A percentile compares a stretch with the other conserved stretches of the same genome.
phyloP scores from a whole-genome alignment of 1,140 invertebrate genomes.

The Heliconius hewitsoni region DNA sequence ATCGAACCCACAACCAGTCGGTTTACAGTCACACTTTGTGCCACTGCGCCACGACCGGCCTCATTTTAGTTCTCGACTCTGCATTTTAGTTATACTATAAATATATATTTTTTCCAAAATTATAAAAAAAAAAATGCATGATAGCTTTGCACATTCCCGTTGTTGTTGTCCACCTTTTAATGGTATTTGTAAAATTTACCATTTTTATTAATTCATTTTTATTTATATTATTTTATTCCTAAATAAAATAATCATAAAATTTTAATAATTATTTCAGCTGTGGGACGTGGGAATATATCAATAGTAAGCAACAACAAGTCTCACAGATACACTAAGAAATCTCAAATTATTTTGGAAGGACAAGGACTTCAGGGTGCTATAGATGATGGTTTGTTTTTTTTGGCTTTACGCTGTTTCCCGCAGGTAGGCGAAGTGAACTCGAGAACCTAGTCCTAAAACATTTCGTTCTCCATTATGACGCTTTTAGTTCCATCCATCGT shows the following conservation, averaged over 20 bases:
- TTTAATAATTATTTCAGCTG: slow-evolving; percentile 13
- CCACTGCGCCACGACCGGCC: too few species aligned
- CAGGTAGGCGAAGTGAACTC: too few species aligned
- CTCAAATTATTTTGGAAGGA: slow-evolving; percentile 87
- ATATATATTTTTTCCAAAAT: neutral
- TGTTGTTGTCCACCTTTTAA: too few species aligned
- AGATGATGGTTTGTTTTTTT: slow-evolving; percentile 77
- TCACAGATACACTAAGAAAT: slow-evolving; percentile 94
- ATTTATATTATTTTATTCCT: neutral
- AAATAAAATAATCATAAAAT: neutral
- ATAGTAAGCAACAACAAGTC: slow-evolving; percentile 89
- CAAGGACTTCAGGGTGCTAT: slow-evolving; percentile 79
- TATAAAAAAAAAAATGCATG: neutral
- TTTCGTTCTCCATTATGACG: too few species aligned
- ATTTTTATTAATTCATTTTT: neutral
- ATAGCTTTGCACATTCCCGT: neutral
- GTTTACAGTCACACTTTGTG: too few species aligned
- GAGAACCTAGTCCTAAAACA: too few species aligned
- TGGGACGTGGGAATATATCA: slow-evolving; percentile 91
- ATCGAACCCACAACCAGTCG: too few species aligned
- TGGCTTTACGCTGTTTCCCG: too few species aligned
- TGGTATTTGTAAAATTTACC: too few species aligned
- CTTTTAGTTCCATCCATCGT: too few species aligned
- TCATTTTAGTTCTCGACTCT: too few species aligned
- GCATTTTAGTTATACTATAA: neutral